Evolutionary conservation across 2,797 vertebrate genomes (phyloP).

Genomic region (Falco peregrinus): DNA sequence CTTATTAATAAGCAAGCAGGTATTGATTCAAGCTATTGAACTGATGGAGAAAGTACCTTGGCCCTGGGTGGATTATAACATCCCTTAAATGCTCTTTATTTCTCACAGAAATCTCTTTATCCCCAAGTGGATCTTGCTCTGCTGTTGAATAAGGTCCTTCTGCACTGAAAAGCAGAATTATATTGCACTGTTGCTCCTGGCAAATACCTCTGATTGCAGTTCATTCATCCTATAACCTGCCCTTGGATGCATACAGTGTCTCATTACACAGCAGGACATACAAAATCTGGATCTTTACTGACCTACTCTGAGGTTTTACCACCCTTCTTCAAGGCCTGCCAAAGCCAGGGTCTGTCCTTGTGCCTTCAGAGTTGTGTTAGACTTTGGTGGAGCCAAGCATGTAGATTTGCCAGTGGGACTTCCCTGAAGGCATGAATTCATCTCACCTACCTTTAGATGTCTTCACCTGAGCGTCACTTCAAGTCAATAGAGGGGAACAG

Average conservation of each 20-base stretch:
- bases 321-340: neutral
- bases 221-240: neutral
- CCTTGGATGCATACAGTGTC: neutral
- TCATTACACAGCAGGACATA: fast-evolving
- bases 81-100: too few species aligned
- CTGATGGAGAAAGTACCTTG: neutral
- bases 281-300: neutral
- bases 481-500: neutral
- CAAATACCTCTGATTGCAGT: fast-evolving
- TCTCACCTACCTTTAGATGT: neutral
- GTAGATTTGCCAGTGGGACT: neutral
- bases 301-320: neutral
- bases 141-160: neutral
- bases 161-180: neutral
- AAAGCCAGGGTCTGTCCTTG: neutral
- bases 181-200: too few species aligned
- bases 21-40: neutral
- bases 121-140: neutral
- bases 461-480: neutral
- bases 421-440: neutral
- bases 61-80: neutral
- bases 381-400: neutral
- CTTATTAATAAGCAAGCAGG: neutral
- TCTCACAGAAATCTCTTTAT: neutral
- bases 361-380: neutral